Percentiles rank a stretch among this genome's conserved stretches.
phyloP scores from a whole-genome alignment of 1,140 invertebrate genomes.

The Drosophila albomicans region DNA sequence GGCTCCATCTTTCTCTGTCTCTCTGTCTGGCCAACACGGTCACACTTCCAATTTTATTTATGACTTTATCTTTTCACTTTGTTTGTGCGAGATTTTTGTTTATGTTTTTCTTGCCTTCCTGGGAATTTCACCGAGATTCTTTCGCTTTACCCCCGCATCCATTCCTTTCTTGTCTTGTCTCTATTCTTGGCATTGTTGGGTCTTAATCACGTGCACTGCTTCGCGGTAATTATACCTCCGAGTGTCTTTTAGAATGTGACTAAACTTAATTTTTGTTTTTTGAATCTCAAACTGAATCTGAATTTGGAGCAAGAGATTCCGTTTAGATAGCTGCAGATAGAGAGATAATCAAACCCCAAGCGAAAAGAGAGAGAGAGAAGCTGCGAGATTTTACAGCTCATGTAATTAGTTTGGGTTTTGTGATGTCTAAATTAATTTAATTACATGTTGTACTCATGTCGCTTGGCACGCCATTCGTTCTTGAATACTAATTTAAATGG shows the following conservation, averaged over 20 bases:
- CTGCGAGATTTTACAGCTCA: constrained; percentile 10
- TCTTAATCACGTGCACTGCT: constrained; percentile 75
- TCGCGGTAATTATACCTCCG: constrained; percentile 75
- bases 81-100: constrained; percentile 77
- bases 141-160: constrained; percentile 10
- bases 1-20: constrained; percentile 17
- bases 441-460: not conserved
- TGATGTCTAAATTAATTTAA: constrained; percentile 22
- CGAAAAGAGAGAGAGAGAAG: not conserved
- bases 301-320: constrained; percentile 23
- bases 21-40: constrained; percentile 39
- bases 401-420: constrained; percentile 6
- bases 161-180: not conserved
- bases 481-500: no score
- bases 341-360: not conserved
- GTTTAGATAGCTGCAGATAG: constrained; percentile 10
- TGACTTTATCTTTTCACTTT: constrained; percentile 78
- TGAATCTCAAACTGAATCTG: constrained; percentile 6
- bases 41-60: constrained; percentile 78
- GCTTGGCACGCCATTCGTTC: no score
- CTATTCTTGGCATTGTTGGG: constrained; percentile 44
- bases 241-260: constrained; percentile 76
- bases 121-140: constrained; percentile 78
- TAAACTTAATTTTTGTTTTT: constrained; percentile 70
- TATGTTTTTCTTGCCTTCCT: constrained; percentile 73